phyloP scores from a whole-genome alignment of 1,140 invertebrate species.

The Penaeus vannamei region DNA sequence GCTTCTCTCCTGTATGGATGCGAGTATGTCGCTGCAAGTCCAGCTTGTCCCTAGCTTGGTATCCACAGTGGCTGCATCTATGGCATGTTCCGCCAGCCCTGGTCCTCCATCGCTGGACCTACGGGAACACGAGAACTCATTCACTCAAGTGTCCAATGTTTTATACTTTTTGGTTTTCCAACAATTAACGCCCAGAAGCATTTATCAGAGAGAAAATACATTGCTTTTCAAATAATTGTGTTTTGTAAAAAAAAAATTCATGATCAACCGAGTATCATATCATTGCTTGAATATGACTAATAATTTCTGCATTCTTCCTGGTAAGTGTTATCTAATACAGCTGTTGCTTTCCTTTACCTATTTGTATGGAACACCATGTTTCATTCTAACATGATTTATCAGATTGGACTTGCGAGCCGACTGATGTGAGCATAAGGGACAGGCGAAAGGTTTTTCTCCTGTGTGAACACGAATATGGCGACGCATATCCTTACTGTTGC shows the following conservation, averaged over 20 bases:
- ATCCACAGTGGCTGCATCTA: slow-evolving; percentile 55
- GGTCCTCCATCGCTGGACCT: slow-evolving; percentile 54
- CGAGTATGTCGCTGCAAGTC: slow-evolving; percentile 57
- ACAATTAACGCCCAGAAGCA: too few relatives aligned
- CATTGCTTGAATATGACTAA: too few relatives aligned
- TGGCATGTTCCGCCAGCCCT: slow-evolving; percentile 29
- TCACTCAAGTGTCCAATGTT: slow-evolving; percentile 33
- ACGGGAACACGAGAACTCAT: slow-evolving; percentile 47
- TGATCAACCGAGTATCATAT: too few relatives aligned
- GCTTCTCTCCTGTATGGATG: slow-evolving; percentile 59
- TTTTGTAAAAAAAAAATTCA: too few relatives aligned
- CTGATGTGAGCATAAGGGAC: slow-evolving; percentile 55
- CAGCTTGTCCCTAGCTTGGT: slow-evolving; percentile 57
- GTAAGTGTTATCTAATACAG: too few relatives aligned
- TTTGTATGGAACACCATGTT: slow-evolving; percentile 45
- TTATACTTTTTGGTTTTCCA: not conserved
- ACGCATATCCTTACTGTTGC: slow-evolving; percentile 60
- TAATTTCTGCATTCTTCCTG: too few relatives aligned
- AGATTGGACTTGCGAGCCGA: slow-evolving; percentile 59
- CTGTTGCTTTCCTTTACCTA: not conserved
- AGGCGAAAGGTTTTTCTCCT: slow-evolving; percentile 61
- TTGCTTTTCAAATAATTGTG: too few relatives aligned
- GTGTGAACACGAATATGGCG: slow-evolving; percentile 60
- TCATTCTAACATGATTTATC: slow-evolving; percentile 55
- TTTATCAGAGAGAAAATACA: too few relatives aligned